These are phyloP conservation scores for Drosophila mercatorum DNA, from an alignment of 2,888 invertebrate genomes.

Conservation along the genomic window DNA sequence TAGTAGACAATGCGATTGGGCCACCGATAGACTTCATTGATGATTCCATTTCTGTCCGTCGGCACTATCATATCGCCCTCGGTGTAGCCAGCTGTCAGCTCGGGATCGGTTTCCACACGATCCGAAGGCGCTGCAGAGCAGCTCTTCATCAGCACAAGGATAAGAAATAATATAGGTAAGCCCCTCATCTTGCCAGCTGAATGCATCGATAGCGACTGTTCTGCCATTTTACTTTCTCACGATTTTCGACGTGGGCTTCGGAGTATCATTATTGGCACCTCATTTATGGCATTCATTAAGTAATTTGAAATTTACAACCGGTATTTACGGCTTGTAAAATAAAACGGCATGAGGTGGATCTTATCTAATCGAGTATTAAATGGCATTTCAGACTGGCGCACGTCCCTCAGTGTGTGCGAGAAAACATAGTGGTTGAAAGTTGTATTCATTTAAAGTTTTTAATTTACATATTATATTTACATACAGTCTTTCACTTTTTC, in stretches of 20 bases:
- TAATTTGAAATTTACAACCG: conserved; percentile 20
- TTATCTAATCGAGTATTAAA: conserved; percentile 42
- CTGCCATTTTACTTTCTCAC: neutral
- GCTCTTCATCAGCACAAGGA: conserved; percentile 8
- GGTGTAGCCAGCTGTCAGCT: conserved; percentile 89
- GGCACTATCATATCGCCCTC: conserved; percentile 90
- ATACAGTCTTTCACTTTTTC: neutral
- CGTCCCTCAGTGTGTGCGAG: neutral
- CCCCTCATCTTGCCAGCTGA: conserved; percentile 37
- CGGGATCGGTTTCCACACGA: conserved; percentile 86
- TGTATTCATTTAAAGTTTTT: no score
- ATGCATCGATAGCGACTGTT: conserved; percentile 26
- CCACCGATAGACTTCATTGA: conserved; percentile 87
- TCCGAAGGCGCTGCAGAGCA: conserved; percentile 21
- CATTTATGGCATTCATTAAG: conserved; percentile 22
- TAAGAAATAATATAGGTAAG: conserved; percentile 5
- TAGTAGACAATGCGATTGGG: conserved; percentile 89
- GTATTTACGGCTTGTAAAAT: conserved; percentile 19
- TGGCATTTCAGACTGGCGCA: neutral
- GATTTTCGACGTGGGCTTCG: neutral
- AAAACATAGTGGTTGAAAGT: neutral
- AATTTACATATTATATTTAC: neutral
- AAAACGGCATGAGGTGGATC: neutral
- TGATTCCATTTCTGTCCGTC: conserved; percentile 86
- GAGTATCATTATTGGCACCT: conserved; percentile 1